Percentiles rank a stretch among this genome's conserved stretches.
phyloP scores from a whole-genome alignment of 1,140 invertebrate species.

The Sycophaga agraensis region DNA sequence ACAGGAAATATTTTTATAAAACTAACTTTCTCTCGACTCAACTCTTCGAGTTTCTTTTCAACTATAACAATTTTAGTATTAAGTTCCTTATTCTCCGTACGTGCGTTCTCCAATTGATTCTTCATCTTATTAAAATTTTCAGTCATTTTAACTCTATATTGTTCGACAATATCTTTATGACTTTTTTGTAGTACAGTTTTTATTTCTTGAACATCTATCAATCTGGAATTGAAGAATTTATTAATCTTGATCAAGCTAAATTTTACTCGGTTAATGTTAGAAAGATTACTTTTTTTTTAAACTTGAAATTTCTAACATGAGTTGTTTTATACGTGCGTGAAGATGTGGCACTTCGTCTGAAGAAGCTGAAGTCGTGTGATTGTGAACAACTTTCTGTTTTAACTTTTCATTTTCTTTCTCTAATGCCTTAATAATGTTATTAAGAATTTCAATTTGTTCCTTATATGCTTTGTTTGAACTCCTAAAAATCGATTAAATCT shows the following conservation, averaged over 20 bases:
- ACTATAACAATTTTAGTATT: constrained; percentile 28
- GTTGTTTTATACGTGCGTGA: constrained; percentile 30
- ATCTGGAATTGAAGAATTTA: constrained; percentile 20
- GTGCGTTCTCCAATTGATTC: constrained; percentile 29
- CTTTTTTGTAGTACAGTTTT: constrained; percentile 34
- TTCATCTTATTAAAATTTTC: constrained; percentile 37
- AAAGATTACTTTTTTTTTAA: constrained; percentile 39
- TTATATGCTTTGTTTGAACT: constrained; percentile 30
- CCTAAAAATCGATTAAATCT: no score
- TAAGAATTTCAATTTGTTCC: constrained; percentile 33
- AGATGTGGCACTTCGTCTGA: constrained; percentile 24
- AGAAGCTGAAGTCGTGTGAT: constrained; percentile 10
- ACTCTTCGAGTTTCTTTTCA: constrained; percentile 32
- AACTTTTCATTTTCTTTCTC: constrained; percentile 38
- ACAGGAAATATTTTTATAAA: no score
- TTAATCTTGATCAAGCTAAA: background rate
- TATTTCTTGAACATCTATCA: constrained; percentile 35
- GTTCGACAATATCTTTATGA: constrained; percentile 34
- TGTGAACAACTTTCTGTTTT: constrained; percentile 32
- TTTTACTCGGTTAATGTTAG: background rate
- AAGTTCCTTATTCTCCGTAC: constrained; percentile 32
- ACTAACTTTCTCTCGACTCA: constrained; percentile 34
- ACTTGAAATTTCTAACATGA: constrained; percentile 35
- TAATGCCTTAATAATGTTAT: constrained; percentile 31
- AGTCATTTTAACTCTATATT: constrained; percentile 33